Percentiles rank a stretch among this genome's conserved stretches.
Conservation (phyloP, 2,113 vertebrate species). For the Riparia riparia region DNA sequence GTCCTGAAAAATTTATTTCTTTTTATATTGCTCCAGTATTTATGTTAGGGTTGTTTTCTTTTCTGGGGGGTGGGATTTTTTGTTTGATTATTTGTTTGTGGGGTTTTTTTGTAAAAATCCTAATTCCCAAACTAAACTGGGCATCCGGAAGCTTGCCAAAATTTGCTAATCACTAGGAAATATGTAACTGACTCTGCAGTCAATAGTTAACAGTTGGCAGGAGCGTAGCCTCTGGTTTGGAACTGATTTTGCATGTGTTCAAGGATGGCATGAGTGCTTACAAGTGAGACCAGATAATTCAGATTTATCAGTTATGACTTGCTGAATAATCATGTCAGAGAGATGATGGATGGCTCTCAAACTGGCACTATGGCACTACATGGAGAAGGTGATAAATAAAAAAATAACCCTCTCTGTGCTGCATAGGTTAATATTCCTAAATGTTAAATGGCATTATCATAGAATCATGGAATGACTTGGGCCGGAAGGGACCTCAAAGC, state of each 20-base stretch:
- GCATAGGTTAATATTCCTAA: background rate
- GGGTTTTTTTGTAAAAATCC: background rate
- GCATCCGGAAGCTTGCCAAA: conserved; percentile 29
- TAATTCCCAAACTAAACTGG: conserved; percentile 54
- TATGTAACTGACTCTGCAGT: conserved; percentile 33
- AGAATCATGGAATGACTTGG: background rate
- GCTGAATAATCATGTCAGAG: conserved; percentile 44
- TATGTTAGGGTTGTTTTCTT: background rate
- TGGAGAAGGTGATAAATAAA: background rate
- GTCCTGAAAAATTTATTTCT: background rate
- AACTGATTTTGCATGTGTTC: conserved; percentile 70
- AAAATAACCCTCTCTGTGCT: background rate
- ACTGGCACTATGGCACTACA: background rate
- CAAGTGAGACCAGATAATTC: conserved; percentile 54
- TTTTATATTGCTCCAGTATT: background rate
- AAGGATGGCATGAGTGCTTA: conserved; percentile 50
- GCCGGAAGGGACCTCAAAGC: background rate
- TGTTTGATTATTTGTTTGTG: background rate
- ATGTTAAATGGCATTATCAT: background rate
- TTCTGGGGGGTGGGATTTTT: background rate
- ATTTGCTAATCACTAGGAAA: conserved; percentile 48
- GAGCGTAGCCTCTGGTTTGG: conserved; percentile 40
- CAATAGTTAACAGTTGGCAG: conserved; percentile 37
- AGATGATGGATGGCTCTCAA: conserved; percentile 1
- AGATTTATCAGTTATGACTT: conserved; percentile 63